These are phyloP conservation scores for Zaprionus inermis DNA, from an alignment of 1,140 invertebrate species.

Conservation along the genomic window DNA sequence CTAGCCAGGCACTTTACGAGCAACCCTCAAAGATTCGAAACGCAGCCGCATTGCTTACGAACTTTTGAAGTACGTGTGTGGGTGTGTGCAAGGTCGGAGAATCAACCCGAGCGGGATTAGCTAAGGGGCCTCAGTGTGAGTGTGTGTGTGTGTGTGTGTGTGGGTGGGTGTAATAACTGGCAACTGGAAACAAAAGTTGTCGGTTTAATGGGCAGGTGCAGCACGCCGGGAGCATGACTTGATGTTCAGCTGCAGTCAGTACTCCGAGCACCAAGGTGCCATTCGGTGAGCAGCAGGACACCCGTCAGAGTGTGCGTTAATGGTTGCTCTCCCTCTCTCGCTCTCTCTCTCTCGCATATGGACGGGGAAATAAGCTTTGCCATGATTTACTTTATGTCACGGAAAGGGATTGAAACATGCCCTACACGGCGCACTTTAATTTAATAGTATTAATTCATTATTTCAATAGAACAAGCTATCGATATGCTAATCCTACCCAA, in stretches of 20 bases:
- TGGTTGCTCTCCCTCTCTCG: constrained; percentile 7
- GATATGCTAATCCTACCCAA: too few relatives aligned
- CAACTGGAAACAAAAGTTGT: constrained; percentile 21
- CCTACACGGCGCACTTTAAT: not conserved
- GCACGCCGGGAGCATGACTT: constrained; percentile 4
- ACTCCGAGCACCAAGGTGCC: constrained; percentile 23
- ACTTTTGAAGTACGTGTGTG: constrained; percentile 30
- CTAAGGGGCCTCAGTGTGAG: not conserved
- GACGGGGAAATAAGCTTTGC: constrained; percentile 43
- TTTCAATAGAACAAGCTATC: too few relatives aligned
- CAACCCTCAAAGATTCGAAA: constrained; percentile 11
- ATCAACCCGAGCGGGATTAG: constrained; percentile 25
- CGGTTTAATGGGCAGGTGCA: constrained; percentile 28
- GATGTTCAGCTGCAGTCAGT: not conserved
- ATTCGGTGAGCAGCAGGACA: constrained; percentile 26
- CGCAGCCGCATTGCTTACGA: constrained; percentile 17
- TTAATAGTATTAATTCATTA: not conserved
- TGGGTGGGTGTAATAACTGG: constrained; percentile 15
- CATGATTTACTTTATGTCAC: constrained; percentile 36
- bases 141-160: not conserved
- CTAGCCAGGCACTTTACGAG: constrained; percentile 6
- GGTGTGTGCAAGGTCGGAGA: constrained; percentile 8
- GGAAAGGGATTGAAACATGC: not conserved
- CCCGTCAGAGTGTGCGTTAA: constrained; percentile 6
- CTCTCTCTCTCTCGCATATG: constrained; percentile 14